Conservation (phyloP, 2,888 invertebrate species). For the Pheosia gnoma region DNA sequence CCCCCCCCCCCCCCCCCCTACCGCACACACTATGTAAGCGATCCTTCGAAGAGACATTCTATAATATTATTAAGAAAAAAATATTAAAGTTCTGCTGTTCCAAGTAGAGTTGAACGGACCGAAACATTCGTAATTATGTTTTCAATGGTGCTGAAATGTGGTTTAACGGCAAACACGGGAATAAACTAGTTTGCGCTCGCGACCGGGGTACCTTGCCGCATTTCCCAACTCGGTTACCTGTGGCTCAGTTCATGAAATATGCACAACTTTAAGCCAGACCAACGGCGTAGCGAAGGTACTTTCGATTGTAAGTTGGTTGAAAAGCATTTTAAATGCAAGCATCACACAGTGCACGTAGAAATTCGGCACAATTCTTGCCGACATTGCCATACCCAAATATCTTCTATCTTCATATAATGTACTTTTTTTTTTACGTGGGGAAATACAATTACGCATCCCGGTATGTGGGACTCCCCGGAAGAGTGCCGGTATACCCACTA, state of each 20-base stretch:
- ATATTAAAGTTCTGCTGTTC: background rate
- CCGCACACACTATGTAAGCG: no score
- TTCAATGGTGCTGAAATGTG: conserved; percentile 68
- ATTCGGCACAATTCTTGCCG: no score
- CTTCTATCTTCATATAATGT: no score
- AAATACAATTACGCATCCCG: no score
- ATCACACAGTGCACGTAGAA: no score
- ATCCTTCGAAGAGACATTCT: no score
- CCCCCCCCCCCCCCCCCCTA: no score
- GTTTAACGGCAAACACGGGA: conserved; percentile 61
- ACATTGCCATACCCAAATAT: no score
- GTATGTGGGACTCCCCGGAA: no score
- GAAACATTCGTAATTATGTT: conserved; percentile 67
- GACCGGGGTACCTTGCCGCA: conserved; percentile 27
- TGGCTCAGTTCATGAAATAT: conserved; percentile 52
- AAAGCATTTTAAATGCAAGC: background rate
- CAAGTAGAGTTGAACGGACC: conserved; percentile 38
- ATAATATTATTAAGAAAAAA: background rate
- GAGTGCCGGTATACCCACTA: no score
- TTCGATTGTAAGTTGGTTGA: background rate
- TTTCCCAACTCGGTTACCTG: conserved; percentile 41
- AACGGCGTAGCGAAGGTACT: background rate
- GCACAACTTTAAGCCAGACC: conserved; percentile 36
- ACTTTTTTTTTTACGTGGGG: no score
- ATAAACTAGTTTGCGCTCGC: conserved; percentile 38